These are phyloP conservation scores for Drosophila seguyi DNA, from an alignment of 1,140 invertebrate genomes.

Conservation along the genomic window DNA sequence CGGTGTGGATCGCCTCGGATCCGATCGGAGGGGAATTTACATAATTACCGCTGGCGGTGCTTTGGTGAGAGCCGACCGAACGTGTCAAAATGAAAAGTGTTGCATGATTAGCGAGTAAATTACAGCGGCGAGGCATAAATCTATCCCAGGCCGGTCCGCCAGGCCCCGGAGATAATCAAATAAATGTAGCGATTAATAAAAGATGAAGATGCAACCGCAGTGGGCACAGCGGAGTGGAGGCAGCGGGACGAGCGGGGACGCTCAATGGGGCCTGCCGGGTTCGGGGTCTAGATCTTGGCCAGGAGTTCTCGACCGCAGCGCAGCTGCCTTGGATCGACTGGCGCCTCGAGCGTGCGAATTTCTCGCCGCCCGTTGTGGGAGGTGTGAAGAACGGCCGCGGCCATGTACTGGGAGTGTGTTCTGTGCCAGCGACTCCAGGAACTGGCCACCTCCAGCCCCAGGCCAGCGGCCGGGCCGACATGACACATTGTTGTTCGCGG, in stretches of 20 bases:
- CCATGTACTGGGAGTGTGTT: conserved; percentile 8
- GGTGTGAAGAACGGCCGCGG: conserved; percentile 64
- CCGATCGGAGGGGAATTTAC: conserved; percentile 59
- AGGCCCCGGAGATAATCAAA: conserved; percentile 67
- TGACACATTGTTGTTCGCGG: conserved; percentile 69
- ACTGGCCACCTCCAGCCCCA: conserved; percentile 50
- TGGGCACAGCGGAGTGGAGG: conserved; percentile 1
- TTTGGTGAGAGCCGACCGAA: conserved; percentile 73
- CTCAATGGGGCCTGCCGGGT: conserved; percentile 38
- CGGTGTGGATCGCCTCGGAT: conserved; percentile 6
- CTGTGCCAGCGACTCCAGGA: conserved; percentile 25
- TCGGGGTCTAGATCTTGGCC: conserved; percentile 30
- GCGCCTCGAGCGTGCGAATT: conserved; percentile 69
- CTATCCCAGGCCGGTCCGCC: conserved; percentile 37
- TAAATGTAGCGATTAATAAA: conserved; percentile 79
- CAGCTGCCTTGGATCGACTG: conserved; percentile 68
- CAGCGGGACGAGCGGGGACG: conserved; percentile 1
- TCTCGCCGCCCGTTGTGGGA: conserved; percentile 68
- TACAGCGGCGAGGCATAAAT: conserved; percentile 70
- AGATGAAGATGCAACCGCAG: conserved; percentile 73
- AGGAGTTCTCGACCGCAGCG: conserved; percentile 11
- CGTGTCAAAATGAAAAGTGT: conserved; percentile 83
- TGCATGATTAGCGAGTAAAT: conserved; percentile 82
- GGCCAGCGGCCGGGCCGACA: conserved; percentile 57
- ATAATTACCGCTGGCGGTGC: conserved; percentile 79